These are phyloP conservation scores for Ophthalmolycus amberensis DNA, from an alignment of 2,113 vertebrate genomes.

Conservation along the genomic window DNA sequence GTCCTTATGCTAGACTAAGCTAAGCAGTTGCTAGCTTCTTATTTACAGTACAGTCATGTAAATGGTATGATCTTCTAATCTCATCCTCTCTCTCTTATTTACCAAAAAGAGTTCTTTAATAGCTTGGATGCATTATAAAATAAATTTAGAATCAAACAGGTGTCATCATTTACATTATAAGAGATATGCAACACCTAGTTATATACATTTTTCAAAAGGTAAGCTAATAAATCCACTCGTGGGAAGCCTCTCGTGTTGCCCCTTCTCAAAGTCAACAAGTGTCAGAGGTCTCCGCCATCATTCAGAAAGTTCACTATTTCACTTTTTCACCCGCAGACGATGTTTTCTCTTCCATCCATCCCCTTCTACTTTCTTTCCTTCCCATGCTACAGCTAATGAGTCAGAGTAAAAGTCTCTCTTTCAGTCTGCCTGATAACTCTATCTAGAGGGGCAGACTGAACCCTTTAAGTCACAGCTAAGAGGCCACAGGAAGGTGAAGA, in stretches of 20 bases:
- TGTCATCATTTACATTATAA: neutral
- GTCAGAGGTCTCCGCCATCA: slow-evolving; percentile 15
- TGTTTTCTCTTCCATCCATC: neutral
- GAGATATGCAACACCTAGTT: neutral
- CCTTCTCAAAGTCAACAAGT: slow-evolving; percentile 6
- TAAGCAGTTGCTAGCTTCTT: neutral
- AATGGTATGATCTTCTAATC: neutral
- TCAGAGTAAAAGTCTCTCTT: slow-evolving; percentile 6
- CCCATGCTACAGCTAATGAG: slow-evolving; percentile 18
- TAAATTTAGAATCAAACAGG: neutral
- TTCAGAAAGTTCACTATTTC: slow-evolving; percentile 19
- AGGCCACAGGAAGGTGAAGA: slow-evolving; percentile 63
- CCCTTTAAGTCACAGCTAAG: slow-evolving; percentile 32
- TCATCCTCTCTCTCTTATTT: neutral
- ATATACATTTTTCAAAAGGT: neutral
- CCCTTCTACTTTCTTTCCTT: slow-evolving; percentile 1
- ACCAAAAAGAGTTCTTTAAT: neutral
- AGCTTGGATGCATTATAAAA: neutral
- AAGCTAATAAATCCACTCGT: neutral
- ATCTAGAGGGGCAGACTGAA: slow-evolving; percentile 33
- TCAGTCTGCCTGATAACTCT: slow-evolving; percentile 11
- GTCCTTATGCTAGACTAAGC: neutral
- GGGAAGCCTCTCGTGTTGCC: neutral
- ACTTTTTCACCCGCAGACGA: neutral
- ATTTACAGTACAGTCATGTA: neutral